Evolutionary conservation across 2,113 vertebrate species (phyloP).

Genomic region (Grallaria varia): DNA sequence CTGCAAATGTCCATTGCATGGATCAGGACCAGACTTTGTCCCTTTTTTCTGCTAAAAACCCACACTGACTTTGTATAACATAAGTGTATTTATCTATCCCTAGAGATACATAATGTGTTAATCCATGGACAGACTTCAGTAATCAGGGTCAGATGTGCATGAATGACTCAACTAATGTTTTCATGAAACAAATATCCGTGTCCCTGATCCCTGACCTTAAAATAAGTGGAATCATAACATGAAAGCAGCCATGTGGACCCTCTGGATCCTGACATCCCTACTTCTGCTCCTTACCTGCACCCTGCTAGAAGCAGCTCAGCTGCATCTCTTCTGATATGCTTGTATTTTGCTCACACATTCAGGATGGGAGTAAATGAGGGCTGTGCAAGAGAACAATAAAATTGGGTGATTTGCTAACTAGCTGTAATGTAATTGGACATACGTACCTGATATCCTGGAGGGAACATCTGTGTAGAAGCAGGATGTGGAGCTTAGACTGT

Average conservation of each 20-base stretch:
- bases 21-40: background rate
- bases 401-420: background rate
- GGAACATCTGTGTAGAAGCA: fast-evolving
- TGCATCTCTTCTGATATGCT: background rate
- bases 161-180: background rate
- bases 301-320: background rate
- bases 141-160: background rate
- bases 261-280: background rate
- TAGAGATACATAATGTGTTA: fast-evolving
- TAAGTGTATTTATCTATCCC: background rate
- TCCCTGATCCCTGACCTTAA: background rate
- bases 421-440: background rate
- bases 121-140: background rate
- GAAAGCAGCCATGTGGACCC: background rate
- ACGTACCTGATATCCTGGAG: too few species aligned
- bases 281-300: background rate
- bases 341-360: background rate
- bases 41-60: background rate
- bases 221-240: background rate
- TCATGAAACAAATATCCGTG: background rate
- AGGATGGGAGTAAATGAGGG: background rate
- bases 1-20: background rate
- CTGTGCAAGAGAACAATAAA: fast-evolving
- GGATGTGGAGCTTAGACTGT: background rate
- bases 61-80: background rate